Base-by-base conservation (phyloP, 2,888 invertebrate genomes). In the Polia nebulosa region DNA sequence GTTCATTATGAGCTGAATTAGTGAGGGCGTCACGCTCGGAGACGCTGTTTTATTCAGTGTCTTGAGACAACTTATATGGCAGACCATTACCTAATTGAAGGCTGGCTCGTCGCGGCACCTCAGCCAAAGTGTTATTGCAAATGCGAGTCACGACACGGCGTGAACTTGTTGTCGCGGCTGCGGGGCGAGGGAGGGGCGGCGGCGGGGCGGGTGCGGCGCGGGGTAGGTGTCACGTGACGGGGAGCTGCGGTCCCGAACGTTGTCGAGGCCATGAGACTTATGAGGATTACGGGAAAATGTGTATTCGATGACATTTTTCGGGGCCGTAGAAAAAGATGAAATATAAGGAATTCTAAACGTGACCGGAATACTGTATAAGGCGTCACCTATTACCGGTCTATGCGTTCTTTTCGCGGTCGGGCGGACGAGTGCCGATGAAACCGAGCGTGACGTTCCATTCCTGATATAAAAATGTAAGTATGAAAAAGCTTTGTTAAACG, bases 281-380 rank as follows among this genome's bases (percentile, higher is more conserved):
- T 93, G 91, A 94, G 95, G 95, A 95, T 95, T 95, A 95, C 93
- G 92, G 90, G 93, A 93, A 95, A 95, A 95, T 95, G 95, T 94
- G 95, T 95, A 95, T 95, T 95, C 95, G 95, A 95, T 95, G 95
- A 94, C 95, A 95, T 95, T 95, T 95, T 95, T 94, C 92, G 94
- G 91, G 92, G 89, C 92, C 92, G 93, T 93, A 91, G 92, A 94
- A 95, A 95, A 95, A 95, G 94, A 95, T 94, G 95, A 95, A 95
- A 95, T 94, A 95, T 95, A 95, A 94, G 95, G 92, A 95, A 95
- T 94, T 95, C 90, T 93, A 90, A 90, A 95, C 95, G 95, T 95
- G 95, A 95, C 93, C 87, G 81, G 94, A 94, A 95, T 95, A 91
- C 88, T 86, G 92, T 88, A 89, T 85, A 85, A 88, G 88, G 90